Evolutionary conservation across 2,888 invertebrate species (phyloP).

Genomic region (Drosophila neutralis): DNA sequence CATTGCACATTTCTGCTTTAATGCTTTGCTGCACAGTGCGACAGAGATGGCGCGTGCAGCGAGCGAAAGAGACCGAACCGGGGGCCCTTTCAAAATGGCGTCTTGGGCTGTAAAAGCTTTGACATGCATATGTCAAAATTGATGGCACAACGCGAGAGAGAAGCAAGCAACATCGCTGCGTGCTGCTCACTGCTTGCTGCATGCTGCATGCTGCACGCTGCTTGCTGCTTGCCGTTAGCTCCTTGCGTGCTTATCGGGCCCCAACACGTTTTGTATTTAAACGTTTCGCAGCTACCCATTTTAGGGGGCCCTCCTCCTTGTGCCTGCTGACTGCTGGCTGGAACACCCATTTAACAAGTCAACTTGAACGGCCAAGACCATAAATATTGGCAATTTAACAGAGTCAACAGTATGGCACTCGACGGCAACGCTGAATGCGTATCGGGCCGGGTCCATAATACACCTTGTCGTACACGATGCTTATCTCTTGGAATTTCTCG

Average conservation of each 20-base stretch:
- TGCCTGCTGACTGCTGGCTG: slow-evolving; percentile 43
- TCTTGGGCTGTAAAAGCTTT: slow-evolving; percentile 41
- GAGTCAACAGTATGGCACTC: slow-evolving; percentile 81
- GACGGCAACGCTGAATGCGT: slow-evolving; percentile 40
- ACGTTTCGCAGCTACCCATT: slow-evolving; percentile 76
- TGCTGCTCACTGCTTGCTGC: neutral
- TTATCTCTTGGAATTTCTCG: slow-evolving; percentile 83
- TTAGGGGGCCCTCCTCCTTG: slow-evolving; percentile 41
- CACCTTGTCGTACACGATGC: slow-evolving; percentile 85
- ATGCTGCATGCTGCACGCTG: slow-evolving; percentile 3
- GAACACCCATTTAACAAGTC: slow-evolving; percentile 85
- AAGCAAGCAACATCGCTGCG: slow-evolving; percentile 4
- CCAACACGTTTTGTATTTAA: slow-evolving; percentile 79
- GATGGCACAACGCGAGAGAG: slow-evolving; percentile 40
- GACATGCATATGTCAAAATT: slow-evolving; percentile 70
- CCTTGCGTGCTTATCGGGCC: slow-evolving; percentile 62
- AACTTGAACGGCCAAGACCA: slow-evolving; percentile 84
- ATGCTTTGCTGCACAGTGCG: slow-evolving; percentile 69
- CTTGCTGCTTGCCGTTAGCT: slow-evolving; percentile 1
- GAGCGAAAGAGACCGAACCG: slow-evolving; percentile 8
- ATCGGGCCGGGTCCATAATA: slow-evolving; percentile 81
- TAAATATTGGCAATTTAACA: slow-evolving; percentile 83
- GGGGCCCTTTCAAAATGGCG: slow-evolving; percentile 65
- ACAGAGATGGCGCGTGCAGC: slow-evolving; percentile 16
- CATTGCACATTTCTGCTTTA: slow-evolving; percentile 69